Evolutionary conservation across 2,888 invertebrate genomes (phyloP), one percentile per base, ranked within the genome.

Genomic region (Pristionchus exspectatus): DNA sequence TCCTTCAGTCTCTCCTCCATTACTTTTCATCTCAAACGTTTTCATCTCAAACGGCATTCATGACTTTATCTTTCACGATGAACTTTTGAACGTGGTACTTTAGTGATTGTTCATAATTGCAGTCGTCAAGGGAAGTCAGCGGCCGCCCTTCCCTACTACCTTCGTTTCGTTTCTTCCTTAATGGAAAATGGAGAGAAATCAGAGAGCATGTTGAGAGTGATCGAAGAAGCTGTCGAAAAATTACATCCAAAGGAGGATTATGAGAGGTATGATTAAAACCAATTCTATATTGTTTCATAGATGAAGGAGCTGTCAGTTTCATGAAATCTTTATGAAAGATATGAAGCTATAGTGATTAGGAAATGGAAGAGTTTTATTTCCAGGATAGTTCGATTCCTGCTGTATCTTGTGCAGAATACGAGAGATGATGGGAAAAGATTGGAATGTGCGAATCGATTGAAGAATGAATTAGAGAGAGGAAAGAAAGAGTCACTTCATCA

Each of bases 61-160:
- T n/a, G 63, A n/a, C 2, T n/a, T 63, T 1, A 24, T n/a, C 10
- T 21, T 63, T n/a, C 63, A 63, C 59, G 9, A 63, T 63, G 7
- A n/a, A 63, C n/a, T n/a, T 24, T n/a, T n/a, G 63, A n/a, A 0
- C 0, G 24, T 0, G 9, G 59, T 21, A 59, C 59, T 59, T 21
- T 59, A 7, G 7, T 59, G 7, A n/a, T 24, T 63, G n/a, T 5
- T 24, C n/a, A 0, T 33, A 12, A 50, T 85, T 88, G 33, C 56
- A 88, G 89, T 59, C 38, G 66, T 30, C 38, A 44, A 16, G 63
- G 63, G 24, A 89, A 89, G 66, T 10, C 88, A 21, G 90, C 89
- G 14, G 77, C 86, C 12, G 90, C 91, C 50, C 87, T 91, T 27
- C 91, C 91, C 18, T 91, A 90, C 81, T 63, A 86, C n/a, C 88